Base-by-base conservation (phyloP, 2,888 invertebrate genomes). In the Epirrhoe tristata region DNA sequence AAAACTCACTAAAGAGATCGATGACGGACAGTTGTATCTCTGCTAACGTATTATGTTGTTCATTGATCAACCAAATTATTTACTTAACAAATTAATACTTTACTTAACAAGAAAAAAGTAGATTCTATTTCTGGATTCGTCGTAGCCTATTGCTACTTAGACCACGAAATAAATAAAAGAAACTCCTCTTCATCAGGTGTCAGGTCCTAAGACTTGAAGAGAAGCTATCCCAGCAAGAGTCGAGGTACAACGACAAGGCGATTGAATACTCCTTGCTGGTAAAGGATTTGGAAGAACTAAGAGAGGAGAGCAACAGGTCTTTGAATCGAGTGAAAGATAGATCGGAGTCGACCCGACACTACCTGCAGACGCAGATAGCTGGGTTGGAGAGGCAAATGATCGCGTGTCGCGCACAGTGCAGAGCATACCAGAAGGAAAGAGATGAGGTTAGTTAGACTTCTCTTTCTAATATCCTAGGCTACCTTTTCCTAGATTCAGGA, bases 331-430 rank as follows among this genome's bases (percentile, higher is more conserved):
- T 77, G 55, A 91, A 89, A 67, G 92, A 90, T 31, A 79, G 92
- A 24, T 76, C 88, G 0, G 90, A 91, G 17, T 83, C 87, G 0
- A 87, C 85, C 84, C 80, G 88, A 10, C 80, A 87, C 48, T 85
- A 87, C 57, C 74, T 91, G 63, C 91, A 91, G 52, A 83, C 83
- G 0, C 92, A 92, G 69, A 84, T 93, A 50, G 85, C 91, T 0
- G 91, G 90, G 55, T 73, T 93, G 2, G 92, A 93, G 70, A 76
- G 87, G n/a, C 91, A 92, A 70, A 73, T 93, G 53, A 82, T 89
- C 53, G 86, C 89, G 52, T 90, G 87, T 58, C 81, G 92, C 7
- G 93, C 92, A 0, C 90, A 89, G 66, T 86, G 86, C 56, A 80
- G 83, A 58, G 79, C 87, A 5, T 87, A 84, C 58, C 90, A 91